These are phyloP conservation scores for Diachasma alloeum DNA, from an alignment of 1,140 invertebrate species.

Conservation along the genomic window DNA sequence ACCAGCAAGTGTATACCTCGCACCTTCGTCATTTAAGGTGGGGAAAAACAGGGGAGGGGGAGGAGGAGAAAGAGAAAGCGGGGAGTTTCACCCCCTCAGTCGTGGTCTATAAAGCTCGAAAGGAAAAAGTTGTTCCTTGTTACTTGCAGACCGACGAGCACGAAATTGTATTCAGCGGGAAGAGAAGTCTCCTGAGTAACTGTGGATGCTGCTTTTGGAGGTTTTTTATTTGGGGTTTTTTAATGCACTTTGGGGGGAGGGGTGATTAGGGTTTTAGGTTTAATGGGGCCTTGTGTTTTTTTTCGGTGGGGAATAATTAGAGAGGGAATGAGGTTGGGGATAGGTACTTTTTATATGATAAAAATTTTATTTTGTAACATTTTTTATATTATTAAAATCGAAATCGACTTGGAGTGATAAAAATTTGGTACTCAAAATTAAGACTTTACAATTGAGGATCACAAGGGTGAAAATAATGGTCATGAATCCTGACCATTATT, in stretches of 20 bases:
- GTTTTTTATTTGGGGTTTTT: neutral
- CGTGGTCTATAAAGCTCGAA: neutral
- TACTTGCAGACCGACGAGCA: neutral
- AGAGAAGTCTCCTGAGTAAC: neutral
- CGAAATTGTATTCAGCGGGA: neutral
- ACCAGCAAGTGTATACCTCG: neutral
- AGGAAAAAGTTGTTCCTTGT: slow-evolving; percentile 5
- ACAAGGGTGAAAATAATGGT: too few relatives aligned
- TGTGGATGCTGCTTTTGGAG: neutral
- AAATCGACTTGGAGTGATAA: too few relatives aligned
- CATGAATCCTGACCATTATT: too few relatives aligned
- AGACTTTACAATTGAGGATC: too few relatives aligned
- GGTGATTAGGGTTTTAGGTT: neutral
- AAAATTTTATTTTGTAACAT: too few relatives aligned
- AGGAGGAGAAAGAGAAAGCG: neutral
- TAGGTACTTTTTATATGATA: too few relatives aligned
- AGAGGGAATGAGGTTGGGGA: too few relatives aligned
- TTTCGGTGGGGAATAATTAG: neutral
- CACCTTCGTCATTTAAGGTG: neutral
- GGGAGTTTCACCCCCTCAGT: neutral
- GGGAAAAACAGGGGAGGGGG: neutral
- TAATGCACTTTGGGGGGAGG: neutral
- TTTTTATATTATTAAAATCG: too few relatives aligned
- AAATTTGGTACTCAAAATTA: too few relatives aligned
- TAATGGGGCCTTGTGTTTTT: neutral